These are phyloP conservation scores for Albula glossodonta DNA, from an alignment of 2,113 vertebrate genomes.

Conservation along the genomic window DNA sequence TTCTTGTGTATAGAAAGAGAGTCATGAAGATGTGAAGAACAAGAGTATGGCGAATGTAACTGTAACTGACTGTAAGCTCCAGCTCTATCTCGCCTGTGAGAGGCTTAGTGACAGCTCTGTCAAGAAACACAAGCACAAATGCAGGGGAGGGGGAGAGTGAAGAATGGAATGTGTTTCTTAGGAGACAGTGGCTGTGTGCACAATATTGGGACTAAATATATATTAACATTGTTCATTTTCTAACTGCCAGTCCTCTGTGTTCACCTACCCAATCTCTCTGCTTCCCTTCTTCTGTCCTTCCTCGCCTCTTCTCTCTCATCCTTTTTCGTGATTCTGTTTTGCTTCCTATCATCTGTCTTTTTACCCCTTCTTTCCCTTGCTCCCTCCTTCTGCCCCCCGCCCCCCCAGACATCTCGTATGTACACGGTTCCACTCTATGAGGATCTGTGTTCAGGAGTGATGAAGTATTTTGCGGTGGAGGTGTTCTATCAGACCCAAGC, in stretches of 20 bases:
- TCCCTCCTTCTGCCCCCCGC: background rate
- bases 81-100: background rate
- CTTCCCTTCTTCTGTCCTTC: background rate
- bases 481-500: constrained; percentile 91
- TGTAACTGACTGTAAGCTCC: background rate
- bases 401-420: constrained; percentile 89
- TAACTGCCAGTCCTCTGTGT: constrained; percentile 1
- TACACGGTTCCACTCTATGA: constrained; percentile 96
- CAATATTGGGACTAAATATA: background rate
- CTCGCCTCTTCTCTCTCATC: background rate
- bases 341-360: too few relatives aligned
- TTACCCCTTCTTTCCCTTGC: background rate
- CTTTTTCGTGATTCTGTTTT: too few relatives aligned
- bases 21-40: background rate
- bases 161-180: background rate
- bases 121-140: background rate
- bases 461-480: constrained; percentile 91
- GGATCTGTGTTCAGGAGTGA: constrained; percentile 87
- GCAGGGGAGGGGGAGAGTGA: background rate
- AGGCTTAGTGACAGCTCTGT: background rate
- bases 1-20: background rate
- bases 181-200: background rate
- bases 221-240: background rate
- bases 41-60: background rate
- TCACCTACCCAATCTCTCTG: background rate